phyloP scores from a whole-genome alignment of 1,140 invertebrate species.

The Penaeus japonicus region DNA sequence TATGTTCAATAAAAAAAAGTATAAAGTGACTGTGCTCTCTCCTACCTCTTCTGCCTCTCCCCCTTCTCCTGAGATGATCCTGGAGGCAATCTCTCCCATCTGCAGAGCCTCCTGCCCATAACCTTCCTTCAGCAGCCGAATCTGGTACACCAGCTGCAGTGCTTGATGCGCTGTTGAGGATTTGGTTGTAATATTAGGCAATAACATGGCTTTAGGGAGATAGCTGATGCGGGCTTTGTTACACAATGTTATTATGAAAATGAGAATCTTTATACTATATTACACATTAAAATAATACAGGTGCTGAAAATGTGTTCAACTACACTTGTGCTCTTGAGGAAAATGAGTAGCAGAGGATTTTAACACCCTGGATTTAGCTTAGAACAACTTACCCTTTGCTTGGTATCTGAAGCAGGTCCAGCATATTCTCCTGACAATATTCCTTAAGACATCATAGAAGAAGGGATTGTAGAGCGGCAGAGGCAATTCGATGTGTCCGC shows the following conservation, averaged over 20 bases:
- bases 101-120: slow-evolving; percentile 76
- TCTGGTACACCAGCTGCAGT: slow-evolving; percentile 75
- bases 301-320: not conserved
- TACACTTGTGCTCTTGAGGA: not conserved
- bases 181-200: not conserved
- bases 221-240: not conserved
- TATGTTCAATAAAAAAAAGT: not conserved
- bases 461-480: slow-evolving; percentile 91
- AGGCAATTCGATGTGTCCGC: slow-evolving; percentile 94
- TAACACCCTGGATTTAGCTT: too few species aligned
- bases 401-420: slow-evolving; percentile 76
- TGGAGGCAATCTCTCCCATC: slow-evolving; percentile 66
- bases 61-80: not conserved
- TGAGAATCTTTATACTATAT: not conserved
- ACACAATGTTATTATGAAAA: not conserved
- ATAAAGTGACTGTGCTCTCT: not conserved
- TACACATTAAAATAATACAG: slow-evolving; percentile 9
- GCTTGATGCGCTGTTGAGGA: slow-evolving; percentile 69
- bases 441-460: slow-evolving; percentile 79
- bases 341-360: not conserved
- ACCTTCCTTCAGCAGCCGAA: slow-evolving; percentile 79
- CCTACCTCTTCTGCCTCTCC: slow-evolving; percentile 29
- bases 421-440: slow-evolving; percentile 75
- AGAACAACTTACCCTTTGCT: slow-evolving; percentile 69
- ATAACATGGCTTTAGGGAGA: too few species aligned